These are phyloP conservation scores for Brevimyrus niger DNA, from an alignment of 2,113 vertebrate genomes.

Conservation along the genomic window DNA sequence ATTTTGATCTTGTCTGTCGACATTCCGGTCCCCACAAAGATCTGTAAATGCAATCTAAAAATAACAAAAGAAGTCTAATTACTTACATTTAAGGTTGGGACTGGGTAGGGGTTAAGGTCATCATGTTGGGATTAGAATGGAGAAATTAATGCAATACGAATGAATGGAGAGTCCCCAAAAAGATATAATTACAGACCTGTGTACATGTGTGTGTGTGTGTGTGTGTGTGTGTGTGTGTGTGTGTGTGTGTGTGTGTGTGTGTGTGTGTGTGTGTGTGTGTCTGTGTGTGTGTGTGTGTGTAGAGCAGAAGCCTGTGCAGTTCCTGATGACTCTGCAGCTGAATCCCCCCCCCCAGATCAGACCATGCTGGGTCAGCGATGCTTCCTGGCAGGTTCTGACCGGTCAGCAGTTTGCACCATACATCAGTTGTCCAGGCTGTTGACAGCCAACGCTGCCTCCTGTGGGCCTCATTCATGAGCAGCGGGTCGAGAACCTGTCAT, in stretches of 20 bases:
- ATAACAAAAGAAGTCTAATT: no score
- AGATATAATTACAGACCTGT: no score
- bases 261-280: conserved; percentile 19
- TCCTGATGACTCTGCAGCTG: conserved; percentile 32
- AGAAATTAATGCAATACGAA: no score
- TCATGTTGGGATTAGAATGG: no score
- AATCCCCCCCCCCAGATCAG: conserved; percentile 26
- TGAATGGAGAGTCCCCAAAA: no score
- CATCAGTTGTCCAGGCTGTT: conserved; percentile 39
- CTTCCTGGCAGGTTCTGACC: conserved; percentile 18
- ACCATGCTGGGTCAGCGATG: conserved; percentile 31
- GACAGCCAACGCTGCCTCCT: background rate
- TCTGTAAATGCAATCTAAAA: no score
- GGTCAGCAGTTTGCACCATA: conserved; percentile 34
- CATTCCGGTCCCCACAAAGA: no score
- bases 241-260: conserved; percentile 14
- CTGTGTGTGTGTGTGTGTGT: conserved; percentile 21
- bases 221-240: conserved; percentile 17
- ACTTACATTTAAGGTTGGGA: no score
- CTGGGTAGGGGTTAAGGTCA: no score
- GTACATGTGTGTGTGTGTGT: conserved; percentile 21
- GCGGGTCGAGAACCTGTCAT: background rate
- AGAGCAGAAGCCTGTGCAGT: background rate
- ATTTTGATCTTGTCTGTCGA: no score
- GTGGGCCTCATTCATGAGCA: background rate